phyloP scores from a whole-genome alignment of 2,797 vertebrate species.

The Tragopan temminckii region DNA sequence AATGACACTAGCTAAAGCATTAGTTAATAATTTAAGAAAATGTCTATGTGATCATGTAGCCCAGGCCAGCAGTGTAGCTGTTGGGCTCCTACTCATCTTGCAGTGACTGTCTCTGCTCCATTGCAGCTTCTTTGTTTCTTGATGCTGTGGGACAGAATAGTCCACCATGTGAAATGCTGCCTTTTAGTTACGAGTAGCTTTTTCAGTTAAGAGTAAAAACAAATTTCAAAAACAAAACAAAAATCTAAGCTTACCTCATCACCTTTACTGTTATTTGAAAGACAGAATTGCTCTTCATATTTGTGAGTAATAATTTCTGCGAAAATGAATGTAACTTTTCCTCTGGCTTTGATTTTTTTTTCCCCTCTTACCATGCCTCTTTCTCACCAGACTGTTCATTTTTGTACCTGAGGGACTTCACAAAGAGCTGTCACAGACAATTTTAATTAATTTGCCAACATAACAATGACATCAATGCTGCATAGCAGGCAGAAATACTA shows the following conservation, averaged over 20 bases:
- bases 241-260: background rate
- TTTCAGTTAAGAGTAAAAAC: background rate
- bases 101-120: background rate
- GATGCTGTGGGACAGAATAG: background rate
- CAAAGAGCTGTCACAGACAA: background rate
- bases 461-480: conserved; percentile 32
- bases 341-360: background rate
- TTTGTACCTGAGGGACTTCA: conserved; percentile 10
- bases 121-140: background rate
- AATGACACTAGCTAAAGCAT: background rate
- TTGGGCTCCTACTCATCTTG: background rate
- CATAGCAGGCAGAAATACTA: conserved; percentile 29
- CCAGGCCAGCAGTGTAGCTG: background rate
- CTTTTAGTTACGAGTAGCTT: background rate
- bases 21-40: background rate
- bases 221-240: background rate
- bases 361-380: background rate
- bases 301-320: background rate
- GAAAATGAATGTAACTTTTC: conserved; percentile 30
- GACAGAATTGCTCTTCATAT: background rate
- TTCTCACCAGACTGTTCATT: conserved; percentile 19
- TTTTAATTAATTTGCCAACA: conserved; percentile 52
- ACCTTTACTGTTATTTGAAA: background rate
- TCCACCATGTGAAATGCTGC: background rate
- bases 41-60: background rate